phyloP scores from a whole-genome alignment of 2,797 vertebrate species.

The Australoheros facetus region DNA sequence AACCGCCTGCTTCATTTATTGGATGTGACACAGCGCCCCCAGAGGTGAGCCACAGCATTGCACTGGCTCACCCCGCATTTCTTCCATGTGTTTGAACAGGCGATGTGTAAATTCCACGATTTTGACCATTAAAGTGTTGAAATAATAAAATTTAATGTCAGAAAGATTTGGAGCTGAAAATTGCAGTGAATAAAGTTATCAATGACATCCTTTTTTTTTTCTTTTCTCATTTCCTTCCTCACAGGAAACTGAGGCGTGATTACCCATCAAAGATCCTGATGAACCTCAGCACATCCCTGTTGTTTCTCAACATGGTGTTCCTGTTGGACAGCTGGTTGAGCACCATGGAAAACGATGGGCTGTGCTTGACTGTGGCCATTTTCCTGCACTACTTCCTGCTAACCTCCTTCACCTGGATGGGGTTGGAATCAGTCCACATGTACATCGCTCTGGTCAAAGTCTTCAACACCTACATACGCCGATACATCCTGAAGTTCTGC shows the following conservation, averaged over 20 bases:
- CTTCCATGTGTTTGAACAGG: too few relatives aligned
- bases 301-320: slow-evolving; percentile 92
- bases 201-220: not conserved
- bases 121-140: too few relatives aligned
- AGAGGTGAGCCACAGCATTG: too few relatives aligned
- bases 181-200: not conserved
- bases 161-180: not conserved
- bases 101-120: too few relatives aligned
- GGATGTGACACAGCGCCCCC: too few relatives aligned
- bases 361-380: slow-evolving; percentile 86
- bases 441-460: slow-evolving; percentile 98
- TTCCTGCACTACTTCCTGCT: slow-evolving; percentile 95
- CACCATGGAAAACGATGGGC: slow-evolving; percentile 77
- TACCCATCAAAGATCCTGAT: slow-evolving; percentile 99
- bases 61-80: too few relatives aligned
- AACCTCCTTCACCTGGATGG: slow-evolving; percentile 98
- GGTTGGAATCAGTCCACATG: slow-evolving; percentile 96
- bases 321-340: slow-evolving; percentile 94
- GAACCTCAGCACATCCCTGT: slow-evolving; percentile 93
- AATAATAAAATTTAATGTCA: not conserved
- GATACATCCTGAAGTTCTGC: slow-evolving; percentile 98
- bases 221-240: not conserved
- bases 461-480: slow-evolving; percentile 96
- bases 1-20: too few relatives aligned
- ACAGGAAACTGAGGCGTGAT: slow-evolving; percentile 92